Evolutionary conservation across 2,888 invertebrate genomes (phyloP), one percentile per base, ranked within the genome.

Genomic region (Caenorhabditis uteleia): DNA sequence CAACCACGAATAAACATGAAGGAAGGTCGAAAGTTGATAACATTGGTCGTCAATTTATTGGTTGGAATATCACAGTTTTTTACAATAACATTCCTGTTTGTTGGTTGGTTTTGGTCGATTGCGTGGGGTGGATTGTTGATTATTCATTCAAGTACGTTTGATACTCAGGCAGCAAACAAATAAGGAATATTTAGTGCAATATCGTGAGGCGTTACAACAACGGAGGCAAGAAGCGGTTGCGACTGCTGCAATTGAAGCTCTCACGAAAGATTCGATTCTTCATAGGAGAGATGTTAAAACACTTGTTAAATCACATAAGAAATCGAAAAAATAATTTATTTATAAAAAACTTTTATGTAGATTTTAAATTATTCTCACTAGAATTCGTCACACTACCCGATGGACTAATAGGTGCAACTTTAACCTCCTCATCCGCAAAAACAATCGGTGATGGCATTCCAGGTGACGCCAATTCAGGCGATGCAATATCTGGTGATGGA

Each of bases 61-160:
- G 91, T 95, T 56, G 94, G 93, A 0, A 87, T 90, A 54, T 89
- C 91, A 18, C 95, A 95, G 85, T 87, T 92, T 78, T 93, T 94
- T 86, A 94, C 94, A 23, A 91, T 95, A 49, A 88, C 94, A 50
- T 95, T 95, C 87, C 91, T 95, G n/a, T 77, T 83, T 47, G 83
- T 83, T 44, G 83, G 95, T 18, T 95, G 95, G 95, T 94, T 95
- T 75, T 95, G 95, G 95, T 92, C 93, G 62, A 90, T 95, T 69
- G 93, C 93, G 89, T 95, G 95, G 95, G 95, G 95, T 2, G 89
- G 93, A 72, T 91, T 92, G 80, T 91, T 95, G 90, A 86, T 95
- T 67, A 90, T 89, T 82, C 88, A 92, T 79, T 90, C 95, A 65
- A 89, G 95, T 95, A 85, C 45, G 59, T 27, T 44, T 27, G 8